Conservation (phyloP, 1,140 invertebrate genomes). For the Halictus rubicundus region DNA sequence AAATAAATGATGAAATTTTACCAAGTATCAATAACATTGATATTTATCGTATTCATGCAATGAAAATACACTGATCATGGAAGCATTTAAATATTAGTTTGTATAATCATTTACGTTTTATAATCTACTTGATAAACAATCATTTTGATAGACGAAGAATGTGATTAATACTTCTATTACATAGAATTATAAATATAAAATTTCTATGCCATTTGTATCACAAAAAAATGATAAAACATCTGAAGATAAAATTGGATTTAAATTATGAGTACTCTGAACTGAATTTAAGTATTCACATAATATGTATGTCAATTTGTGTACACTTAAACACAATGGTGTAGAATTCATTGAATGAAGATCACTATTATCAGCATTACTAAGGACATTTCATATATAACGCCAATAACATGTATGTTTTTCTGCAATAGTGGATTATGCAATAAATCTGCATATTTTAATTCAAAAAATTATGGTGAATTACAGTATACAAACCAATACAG, state of each 20-base stretch:
- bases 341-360: constrained; percentile 3
- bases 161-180: constrained; percentile 10
- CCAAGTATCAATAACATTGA: constrained; percentile 7
- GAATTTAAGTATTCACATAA: background rate
- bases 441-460: constrained; percentile 26
- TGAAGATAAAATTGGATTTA: background rate
- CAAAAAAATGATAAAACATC: constrained; percentile 16
- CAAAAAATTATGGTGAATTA: background rate
- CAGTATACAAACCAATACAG: constrained; percentile 4
- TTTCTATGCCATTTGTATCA: constrained; percentile 4
- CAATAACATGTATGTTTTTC: background rate
- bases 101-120: constrained; percentile 16
- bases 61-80: constrained; percentile 20
- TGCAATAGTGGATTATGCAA: background rate
- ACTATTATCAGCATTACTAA: constrained; percentile 6
- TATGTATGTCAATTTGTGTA: background rate
- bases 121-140: constrained; percentile 8
- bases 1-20: constrained; percentile 16
- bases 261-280: background rate
- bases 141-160: constrained; percentile 2
- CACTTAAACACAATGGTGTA: background rate
- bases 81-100: constrained; percentile 27
- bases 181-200: constrained; percentile 10
- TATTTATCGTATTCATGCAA: constrained; percentile 23
- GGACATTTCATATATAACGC: background rate